Evolutionary conservation across 2,888 invertebrate species (phyloP), one percentile per base, ranked within the genome.

Genomic region (Xanthorhoe spadicearia): DNA sequence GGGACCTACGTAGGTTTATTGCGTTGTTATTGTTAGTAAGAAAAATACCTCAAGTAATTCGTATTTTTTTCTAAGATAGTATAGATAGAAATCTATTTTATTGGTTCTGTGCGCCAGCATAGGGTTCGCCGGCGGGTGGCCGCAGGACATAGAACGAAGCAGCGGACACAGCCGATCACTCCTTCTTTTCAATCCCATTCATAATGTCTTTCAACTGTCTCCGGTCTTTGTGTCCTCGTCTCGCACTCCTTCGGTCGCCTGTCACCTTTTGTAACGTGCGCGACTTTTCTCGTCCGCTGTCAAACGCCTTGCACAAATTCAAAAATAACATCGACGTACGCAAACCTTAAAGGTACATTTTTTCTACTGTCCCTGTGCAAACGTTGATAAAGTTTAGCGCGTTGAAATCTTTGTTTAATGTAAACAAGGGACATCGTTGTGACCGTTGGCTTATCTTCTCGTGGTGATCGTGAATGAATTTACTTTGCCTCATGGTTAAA

Each of bases 251-350:
- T 86, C 86, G 82, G 78, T 80, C 79, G 81, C 77, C 87, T 89
- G 92, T 91, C 92, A 90, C 86, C 91, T 87, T 83, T 92, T 91
- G 90, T 91, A 79, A 78, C 79, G 5, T 32, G 32, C 32, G 77
- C 83, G 79, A 77, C 83, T 83, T 83, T 83, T 78, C 64, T 68
- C 81, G 85, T 87, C 91, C 88, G 87, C 88, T 90, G 92, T 92
- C 92, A 92, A 87, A 90, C 85, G 88, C 85, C 90, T 93, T 93
- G 93, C 93, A 93, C 93, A 93, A 93, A 92, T 90, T 91, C 88
- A 88, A 92, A 92, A 92, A 92, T 88, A 92, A 92, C 90, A 92
- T 88, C 83, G 83, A 84, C 79, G 76, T 85, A 48, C 32, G 48
- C 28, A 32, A 54, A 49, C 59, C 43, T 43, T 48, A 48, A 18